Conservation (phyloP, 2,797 vertebrate genomes). For the Luscinia luscinia region DNA sequence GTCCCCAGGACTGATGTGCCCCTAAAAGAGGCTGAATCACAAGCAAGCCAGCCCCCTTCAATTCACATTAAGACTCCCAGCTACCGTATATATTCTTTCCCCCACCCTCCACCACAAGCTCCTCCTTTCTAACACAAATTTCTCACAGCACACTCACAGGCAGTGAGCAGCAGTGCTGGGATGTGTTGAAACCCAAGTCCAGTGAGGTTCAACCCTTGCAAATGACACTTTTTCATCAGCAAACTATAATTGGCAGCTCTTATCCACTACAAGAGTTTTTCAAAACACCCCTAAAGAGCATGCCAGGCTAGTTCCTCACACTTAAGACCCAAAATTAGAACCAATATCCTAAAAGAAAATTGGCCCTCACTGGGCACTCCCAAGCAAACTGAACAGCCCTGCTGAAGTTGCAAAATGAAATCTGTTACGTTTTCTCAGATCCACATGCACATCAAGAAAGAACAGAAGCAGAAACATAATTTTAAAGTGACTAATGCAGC, state of each 20-base stretch:
- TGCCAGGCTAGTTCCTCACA: background rate
- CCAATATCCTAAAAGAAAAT: background rate
- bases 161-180: background rate
- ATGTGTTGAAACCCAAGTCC: conserved; percentile 12
- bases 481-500: background rate
- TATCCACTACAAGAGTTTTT: background rate
- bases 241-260: background rate
- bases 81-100: background rate
- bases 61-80: background rate
- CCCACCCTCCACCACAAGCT: background rate
- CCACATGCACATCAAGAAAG: background rate
- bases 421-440: background rate
- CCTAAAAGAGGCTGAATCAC: conserved; percentile 6
- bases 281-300: background rate
- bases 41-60: conserved; percentile 5
- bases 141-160: background rate
- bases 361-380: background rate
- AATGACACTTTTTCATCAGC: background rate
- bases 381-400: background rate
- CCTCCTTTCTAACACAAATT: conserved; percentile 38
- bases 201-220: background rate
- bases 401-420: background rate
- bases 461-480: background rate
- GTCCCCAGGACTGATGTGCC: background rate
- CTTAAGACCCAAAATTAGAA: conserved; percentile 5